These are phyloP conservation scores for Magallana ariakensis DNA, from an alignment of 1,140 invertebrate genomes.

Conservation along the genomic window DNA sequence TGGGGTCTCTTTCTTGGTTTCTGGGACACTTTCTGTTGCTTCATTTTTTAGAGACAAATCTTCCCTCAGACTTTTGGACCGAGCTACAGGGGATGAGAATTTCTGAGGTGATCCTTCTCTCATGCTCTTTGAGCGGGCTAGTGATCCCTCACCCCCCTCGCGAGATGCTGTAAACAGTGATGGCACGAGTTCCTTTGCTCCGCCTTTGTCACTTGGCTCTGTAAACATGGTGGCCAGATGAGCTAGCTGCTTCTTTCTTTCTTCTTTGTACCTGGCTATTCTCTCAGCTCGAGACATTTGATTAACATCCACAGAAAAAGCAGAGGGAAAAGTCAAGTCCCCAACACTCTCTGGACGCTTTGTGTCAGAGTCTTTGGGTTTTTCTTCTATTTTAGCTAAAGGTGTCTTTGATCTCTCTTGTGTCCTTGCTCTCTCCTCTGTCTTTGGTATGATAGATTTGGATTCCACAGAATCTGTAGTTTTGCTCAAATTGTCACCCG, in stretches of 20 bases:
- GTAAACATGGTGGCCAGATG: constrained; percentile 57
- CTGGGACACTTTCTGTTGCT: not conserved
- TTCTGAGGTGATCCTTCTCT: constrained; percentile 58
- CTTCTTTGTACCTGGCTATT: constrained; percentile 64
- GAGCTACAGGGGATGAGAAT: constrained; percentile 45
- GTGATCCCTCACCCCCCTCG: constrained; percentile 17
- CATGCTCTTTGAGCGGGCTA: constrained; percentile 61
- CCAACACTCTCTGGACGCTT: not conserved
- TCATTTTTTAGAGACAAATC: constrained; percentile 41
- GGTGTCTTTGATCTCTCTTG: constrained; percentile 1
- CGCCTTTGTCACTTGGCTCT: constrained; percentile 38
- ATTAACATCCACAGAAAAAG: constrained; percentile 50
- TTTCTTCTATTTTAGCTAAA: not conserved
- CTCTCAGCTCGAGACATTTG: constrained; percentile 59
- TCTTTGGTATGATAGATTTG: not conserved
- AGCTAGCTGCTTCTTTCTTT: constrained; percentile 61
- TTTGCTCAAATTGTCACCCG: not conserved
- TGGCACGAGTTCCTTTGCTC: constrained; percentile 49
- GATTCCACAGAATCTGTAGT: not conserved
- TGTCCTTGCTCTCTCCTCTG: not conserved
- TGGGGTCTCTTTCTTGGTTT: not conserved
- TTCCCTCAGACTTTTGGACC: constrained; percentile 62
- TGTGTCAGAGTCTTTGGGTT: not conserved
- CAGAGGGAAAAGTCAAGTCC: not conserved
- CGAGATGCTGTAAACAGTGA: constrained; percentile 58